Base-by-base conservation (phyloP, 2,888 invertebrate genomes). In the Ctenicera cuprea region DNA sequence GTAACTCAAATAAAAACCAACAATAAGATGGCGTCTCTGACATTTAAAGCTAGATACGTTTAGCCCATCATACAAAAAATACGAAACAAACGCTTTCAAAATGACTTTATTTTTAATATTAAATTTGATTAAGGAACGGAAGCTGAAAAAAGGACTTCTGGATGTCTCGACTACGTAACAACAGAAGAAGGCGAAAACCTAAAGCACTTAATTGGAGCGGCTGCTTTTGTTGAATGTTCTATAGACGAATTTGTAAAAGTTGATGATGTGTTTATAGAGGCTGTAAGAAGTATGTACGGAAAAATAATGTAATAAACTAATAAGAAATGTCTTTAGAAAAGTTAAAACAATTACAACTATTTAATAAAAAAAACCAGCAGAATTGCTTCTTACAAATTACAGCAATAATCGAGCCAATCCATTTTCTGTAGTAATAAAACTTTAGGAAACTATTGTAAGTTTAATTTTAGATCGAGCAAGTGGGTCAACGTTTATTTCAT, bases 151-250 rank as follows among this genome's bases (percentile, higher is more conserved):
- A 67, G 80, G 22, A 65, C 18, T 20, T 45, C 18, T 11, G 54
- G 57, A 8, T 52, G 54, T 20, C 45, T 50, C 9, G 61, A 71
- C 4, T 71, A 16, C 14, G 73, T 82, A 9, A 76, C 78, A 8
- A 71, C 67, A 7, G 76, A 78, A 69, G 79, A 81, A 68, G 82
- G 80, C 8, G 78, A 78, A 69, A 73, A 82, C 64, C 74, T 82
- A 37, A 81, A 78, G 64, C 76, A 76, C 62, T 75, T 80, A 20
- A 77, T 80, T 45, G 80, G 79, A 63, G 82, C 82, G 30, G 71
- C 70, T 22, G 81, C 78, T 43, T 77, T 81, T 38, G 74, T 81
- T n/a, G 82, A 82, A 75, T 82, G 82, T 73, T 82, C 81, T n/a
- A 76, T 81, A 54, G 77, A 79, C 54, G 73, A 79, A 62, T 76